Evolutionary conservation across 2,797 vertebrate genomes (phyloP).

Genomic region (Botia kubotai): DNA sequence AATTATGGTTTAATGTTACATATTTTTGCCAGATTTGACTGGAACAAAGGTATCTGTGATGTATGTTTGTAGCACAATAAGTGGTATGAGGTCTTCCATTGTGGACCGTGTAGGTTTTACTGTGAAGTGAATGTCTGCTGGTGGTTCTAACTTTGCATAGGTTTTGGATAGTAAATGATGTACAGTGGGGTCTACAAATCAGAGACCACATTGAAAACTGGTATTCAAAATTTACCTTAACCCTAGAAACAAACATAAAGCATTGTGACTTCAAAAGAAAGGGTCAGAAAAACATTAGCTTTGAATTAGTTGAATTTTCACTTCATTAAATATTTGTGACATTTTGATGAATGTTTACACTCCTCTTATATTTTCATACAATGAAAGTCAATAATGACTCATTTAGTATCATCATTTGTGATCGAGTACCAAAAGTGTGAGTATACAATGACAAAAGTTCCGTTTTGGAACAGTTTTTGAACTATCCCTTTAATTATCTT

Average conservation of each 20-base stretch:
- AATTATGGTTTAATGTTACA: too few species aligned
- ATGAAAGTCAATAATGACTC: neutral
- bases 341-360: neutral
- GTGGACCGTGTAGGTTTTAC: neutral
- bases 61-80: neutral
- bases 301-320: too few species aligned
- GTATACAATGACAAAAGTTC: neutral
- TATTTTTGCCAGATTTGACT: too few species aligned
- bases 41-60: neutral
- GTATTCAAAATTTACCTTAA: neutral
- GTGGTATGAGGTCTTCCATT: neutral
- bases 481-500: neutral
- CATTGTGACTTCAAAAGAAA: neutral
- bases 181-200: neutral
- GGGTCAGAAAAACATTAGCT: too few species aligned
- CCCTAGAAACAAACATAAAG: neutral
- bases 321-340: neutral
- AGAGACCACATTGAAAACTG: neutral
- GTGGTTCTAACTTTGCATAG: conserved; percentile 31
- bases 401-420: too few species aligned
- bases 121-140: neutral
- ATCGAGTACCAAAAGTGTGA: too few species aligned
- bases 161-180: conserved; percentile 11
- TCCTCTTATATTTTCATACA: neutral
- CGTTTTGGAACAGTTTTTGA: neutral